Evolutionary conservation across 2,888 invertebrate genomes (phyloP).

Genomic region (Protophormia terraenovae): DNA sequence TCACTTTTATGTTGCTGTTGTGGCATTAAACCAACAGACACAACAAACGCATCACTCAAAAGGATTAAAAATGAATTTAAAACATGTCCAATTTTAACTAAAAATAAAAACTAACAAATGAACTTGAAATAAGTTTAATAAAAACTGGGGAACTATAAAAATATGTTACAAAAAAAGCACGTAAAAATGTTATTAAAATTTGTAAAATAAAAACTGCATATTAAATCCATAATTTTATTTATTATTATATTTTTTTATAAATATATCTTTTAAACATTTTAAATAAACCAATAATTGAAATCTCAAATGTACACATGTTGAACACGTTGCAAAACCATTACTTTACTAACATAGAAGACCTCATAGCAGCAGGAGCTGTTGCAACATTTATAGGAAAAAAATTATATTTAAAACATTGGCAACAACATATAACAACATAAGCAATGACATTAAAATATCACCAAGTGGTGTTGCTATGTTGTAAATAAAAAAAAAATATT

Average conservation of each 20-base stretch:
- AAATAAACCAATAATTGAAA: conserved; percentile 79
- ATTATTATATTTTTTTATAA: background rate
- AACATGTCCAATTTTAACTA: conserved; percentile 36
- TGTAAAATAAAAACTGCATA: conserved; percentile 16
- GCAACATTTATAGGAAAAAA: conserved; percentile 30
- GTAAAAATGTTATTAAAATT: conserved; percentile 44
- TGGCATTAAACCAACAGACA: conserved; percentile 44
- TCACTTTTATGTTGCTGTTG: background rate
- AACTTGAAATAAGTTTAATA: conserved; percentile 56
- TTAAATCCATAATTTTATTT: conserved; percentile 23
- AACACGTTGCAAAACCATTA: conserved; percentile 72
- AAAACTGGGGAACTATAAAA: background rate
- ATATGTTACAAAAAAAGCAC: conserved; percentile 21
- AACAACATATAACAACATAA: conserved; percentile 66
- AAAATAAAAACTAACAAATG: conserved; percentile 63
- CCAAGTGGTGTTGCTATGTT: conserved; percentile 38
- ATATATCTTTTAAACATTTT: conserved; percentile 71
- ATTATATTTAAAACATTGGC: conserved; percentile 40
- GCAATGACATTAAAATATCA: conserved; percentile 66
- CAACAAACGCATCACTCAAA: conserved; percentile 56
- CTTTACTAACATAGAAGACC: conserved; percentile 58
- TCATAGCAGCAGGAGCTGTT: background rate
- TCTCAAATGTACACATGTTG: conserved; percentile 74
- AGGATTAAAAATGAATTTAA: conserved; percentile 58
- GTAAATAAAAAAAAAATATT: background rate